Conservation (phyloP, 2,113 vertebrate genomes). For the Astur gentilis region DNA sequence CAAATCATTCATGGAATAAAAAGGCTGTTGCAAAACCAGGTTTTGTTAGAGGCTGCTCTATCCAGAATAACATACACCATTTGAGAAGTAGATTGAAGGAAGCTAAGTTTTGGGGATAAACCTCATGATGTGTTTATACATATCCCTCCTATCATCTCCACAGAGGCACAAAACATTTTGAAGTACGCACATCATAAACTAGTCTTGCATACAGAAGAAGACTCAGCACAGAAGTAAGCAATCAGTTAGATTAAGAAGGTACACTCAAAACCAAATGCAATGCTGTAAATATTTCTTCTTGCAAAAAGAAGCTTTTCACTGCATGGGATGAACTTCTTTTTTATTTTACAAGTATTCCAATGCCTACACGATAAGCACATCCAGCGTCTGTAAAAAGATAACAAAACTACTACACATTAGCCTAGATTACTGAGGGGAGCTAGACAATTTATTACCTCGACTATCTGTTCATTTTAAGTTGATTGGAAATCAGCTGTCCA, state of each 20-base stretch:
- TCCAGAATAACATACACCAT: background rate
- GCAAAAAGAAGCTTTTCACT: background rate
- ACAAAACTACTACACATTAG: background rate
- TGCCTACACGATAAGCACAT: background rate
- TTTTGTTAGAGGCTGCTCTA: background rate
- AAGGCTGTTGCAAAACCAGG: background rate
- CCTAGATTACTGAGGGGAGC: background rate
- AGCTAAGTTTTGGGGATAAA: background rate
- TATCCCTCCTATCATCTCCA: background rate
- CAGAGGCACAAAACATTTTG: background rate
- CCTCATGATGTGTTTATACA: background rate
- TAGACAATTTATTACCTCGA: background rate
- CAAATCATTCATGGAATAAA: background rate
- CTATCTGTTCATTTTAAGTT: background rate
- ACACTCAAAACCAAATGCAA: background rate
- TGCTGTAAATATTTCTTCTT: background rate
- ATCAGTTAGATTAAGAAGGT: background rate
- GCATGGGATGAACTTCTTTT: background rate
- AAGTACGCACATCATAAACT: background rate
- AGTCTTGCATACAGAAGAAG: background rate
- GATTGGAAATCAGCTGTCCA: background rate
- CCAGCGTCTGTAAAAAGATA: background rate
- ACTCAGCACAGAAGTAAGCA: background rate
- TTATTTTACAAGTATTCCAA: background rate
- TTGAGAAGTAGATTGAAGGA: background rate